phyloP scores from a whole-genome alignment of 1,140 invertebrate species.

The Dolichoris vasculosae region DNA sequence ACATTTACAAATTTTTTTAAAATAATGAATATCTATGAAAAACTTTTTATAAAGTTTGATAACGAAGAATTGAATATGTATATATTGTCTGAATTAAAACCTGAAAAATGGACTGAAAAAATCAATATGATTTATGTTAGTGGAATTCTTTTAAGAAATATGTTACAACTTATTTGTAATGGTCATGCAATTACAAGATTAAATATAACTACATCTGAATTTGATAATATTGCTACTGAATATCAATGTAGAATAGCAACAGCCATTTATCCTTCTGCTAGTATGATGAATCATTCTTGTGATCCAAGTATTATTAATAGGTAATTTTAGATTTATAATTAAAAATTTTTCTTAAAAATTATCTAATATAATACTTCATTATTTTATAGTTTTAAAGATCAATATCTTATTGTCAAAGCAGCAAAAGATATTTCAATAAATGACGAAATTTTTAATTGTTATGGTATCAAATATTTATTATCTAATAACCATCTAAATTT shows the following conservation, averaged over 20 bases:
- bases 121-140: conserved; percentile 76
- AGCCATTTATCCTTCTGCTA: conserved; percentile 90
- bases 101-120: conserved; percentile 62
- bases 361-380: conserved; percentile 28
- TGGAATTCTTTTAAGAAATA: conserved; percentile 80
- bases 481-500: not conserved
- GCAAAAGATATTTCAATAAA: conserved; percentile 74
- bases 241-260: conserved; percentile 83
- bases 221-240: conserved; percentile 60
- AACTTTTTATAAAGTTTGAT: conserved; percentile 63
- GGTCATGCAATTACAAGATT: conserved; percentile 82
- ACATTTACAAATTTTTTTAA: conserved; percentile 76
- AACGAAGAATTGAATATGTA: conserved; percentile 55
- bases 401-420: conserved; percentile 77
- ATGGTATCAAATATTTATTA: conserved; percentile 74
- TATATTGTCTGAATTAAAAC: conserved; percentile 48
- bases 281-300: conserved; percentile 94
- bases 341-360: not conserved
- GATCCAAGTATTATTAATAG: conserved; percentile 87
- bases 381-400: conserved; percentile 71
- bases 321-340: conserved; percentile 68
- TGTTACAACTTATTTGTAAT: conserved; percentile 87
- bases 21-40: conserved; percentile 59
- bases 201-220: conserved; percentile 55
- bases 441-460: conserved; percentile 84